Conservation (phyloP, 2,113 vertebrate genomes). For the Dipodomys merriami region DNA sequence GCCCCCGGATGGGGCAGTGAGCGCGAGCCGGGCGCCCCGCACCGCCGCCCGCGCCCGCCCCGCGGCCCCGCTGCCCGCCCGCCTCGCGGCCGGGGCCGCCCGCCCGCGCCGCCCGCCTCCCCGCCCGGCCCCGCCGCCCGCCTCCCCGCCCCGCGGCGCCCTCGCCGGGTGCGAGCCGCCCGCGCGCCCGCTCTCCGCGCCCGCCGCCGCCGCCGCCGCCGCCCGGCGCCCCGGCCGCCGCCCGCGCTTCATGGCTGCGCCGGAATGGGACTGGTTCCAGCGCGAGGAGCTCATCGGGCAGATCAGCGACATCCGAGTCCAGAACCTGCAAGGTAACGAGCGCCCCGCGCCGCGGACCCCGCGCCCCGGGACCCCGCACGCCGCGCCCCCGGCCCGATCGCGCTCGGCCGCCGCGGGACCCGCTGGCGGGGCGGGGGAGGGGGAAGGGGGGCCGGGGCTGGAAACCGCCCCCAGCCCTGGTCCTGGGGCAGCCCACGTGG, state of each 20-base stretch:
- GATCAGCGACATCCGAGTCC: slow-evolving; percentile 96
- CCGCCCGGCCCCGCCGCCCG: slow-evolving; percentile 44
- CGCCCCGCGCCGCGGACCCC: not conserved
- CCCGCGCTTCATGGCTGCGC: slow-evolving; percentile 90
- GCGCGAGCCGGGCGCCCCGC: slow-evolving; percentile 61
- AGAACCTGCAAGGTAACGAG: slow-evolving; percentile 94
- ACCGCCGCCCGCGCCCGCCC: slow-evolving; percentile 46
- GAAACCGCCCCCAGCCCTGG: not conserved
- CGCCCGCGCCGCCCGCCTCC: slow-evolving; percentile 27
- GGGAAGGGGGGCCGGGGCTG: not conserved
- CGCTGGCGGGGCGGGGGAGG: not conserved
- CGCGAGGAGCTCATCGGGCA: slow-evolving; percentile 96
- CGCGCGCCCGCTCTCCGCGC: slow-evolving; percentile 58
- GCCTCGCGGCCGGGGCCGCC: slow-evolving; percentile 66
- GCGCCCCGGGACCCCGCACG: not conserved
- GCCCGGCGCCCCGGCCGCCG: slow-evolving; percentile 44
- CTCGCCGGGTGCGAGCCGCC: slow-evolving; percentile 62
- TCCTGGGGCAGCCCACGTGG: slow-evolving; percentile 11
- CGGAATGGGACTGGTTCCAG: slow-evolving; percentile 95
- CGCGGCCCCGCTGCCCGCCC: slow-evolving; percentile 39
- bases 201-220: slow-evolving; percentile 7
- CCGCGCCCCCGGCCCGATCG: not conserved
- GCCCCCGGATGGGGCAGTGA: slow-evolving; percentile 66
- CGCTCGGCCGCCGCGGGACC: not conserved
- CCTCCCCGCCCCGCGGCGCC: slow-evolving; percentile 59